Evolutionary conservation across 2,888 invertebrate genomes (phyloP).

Genomic region (Kuschelorhynchus macadamiae): DNA sequence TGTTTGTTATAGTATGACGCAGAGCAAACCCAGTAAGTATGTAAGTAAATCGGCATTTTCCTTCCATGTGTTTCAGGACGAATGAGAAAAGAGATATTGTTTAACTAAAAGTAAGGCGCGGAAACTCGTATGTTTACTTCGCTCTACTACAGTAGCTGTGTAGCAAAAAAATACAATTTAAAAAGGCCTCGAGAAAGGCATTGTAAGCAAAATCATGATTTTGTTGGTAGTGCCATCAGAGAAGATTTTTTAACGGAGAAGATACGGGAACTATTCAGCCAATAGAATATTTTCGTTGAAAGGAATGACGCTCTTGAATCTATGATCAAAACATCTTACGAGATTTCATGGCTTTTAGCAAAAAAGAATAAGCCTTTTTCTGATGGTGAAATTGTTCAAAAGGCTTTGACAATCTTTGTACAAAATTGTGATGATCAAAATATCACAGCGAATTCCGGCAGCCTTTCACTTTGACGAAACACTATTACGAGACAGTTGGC

Average conservation of each 20-base stretch:
- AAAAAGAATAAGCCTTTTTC: slow-evolving; percentile 43
- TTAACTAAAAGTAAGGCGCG: slow-evolving; percentile 39
- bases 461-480: background rate
- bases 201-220: slow-evolving; percentile 32
- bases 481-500: slow-evolving; percentile 4
- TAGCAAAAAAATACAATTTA: slow-evolving; percentile 37
- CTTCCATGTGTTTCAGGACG: background rate
- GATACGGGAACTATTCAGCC: slow-evolving; percentile 30
- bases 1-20: slow-evolving; percentile 38
- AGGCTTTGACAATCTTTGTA: slow-evolving; percentile 6
- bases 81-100: slow-evolving; percentile 40
- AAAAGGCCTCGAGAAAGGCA: slow-evolving; percentile 29
- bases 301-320: slow-evolving; percentile 39
- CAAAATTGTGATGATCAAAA: slow-evolving; percentile 12
- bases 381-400: slow-evolving; percentile 2
- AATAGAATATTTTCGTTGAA: slow-evolving; percentile 40
- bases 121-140: slow-evolving; percentile 18
- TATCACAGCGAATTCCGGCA: background rate
- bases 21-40: slow-evolving; percentile 44
- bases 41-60: slow-evolving; percentile 2
- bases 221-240: slow-evolving; percentile 37
- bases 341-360: slow-evolving; percentile 43
- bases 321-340: slow-evolving; percentile 41
- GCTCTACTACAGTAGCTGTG: slow-evolving; percentile 7
- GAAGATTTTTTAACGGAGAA: slow-evolving; percentile 39